Evolutionary conservation across 2,888 invertebrate species (phyloP), one percentile per base, ranked within the genome.

Genomic region (Willowsia nigromaculata): DNA sequence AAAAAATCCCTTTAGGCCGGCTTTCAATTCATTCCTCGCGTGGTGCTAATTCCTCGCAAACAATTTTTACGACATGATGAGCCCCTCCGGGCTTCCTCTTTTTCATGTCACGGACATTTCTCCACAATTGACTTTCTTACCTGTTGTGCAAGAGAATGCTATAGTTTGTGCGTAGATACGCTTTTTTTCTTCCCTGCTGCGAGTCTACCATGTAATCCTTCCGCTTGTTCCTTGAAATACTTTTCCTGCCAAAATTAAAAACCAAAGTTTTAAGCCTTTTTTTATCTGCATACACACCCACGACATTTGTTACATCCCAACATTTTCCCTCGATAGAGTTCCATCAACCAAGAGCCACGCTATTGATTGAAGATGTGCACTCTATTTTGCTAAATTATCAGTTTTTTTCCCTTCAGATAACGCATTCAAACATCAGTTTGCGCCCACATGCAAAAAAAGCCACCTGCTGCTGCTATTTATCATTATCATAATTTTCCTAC

Each of bases 1-100:
- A 84, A 50, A n/a, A 71, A 47, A 65, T 11, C 76, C 74, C 85
- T 59, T 27, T 5, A 13, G 84, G 84, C 27, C 50, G 27, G 50
- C n/a, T 1, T 71, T 37, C 65, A 53, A 84, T 84, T 59, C 56
- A 76, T 76, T 30, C 9, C 56, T 85, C 43, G 56, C 74, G 30
- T 85, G 62, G 85, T 40, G 76, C 33, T 85, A 84, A 74, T 74
- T 68, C 50, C 22, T n/a, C n/a, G n/a, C 33, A 15, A 9, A 33
- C 0, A 27, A 43, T 27, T 74, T 76, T n/a, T 85, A n/a, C n/a
- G 85, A 74, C 68, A 62, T 56, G 85, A 85, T 85, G 85, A 76
- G 76, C 74, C 85, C 76, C 76, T 68, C 37, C 62, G 76, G 85
- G 85, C 43, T 59, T 85, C 47, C 47, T 13, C 15, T 47, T 47